A percentile compares a stretch with the other conserved stretches of the same genome.
phyloP scores from a whole-genome alignment of 2,888 invertebrate genomes.

The Idaea biselata region DNA sequence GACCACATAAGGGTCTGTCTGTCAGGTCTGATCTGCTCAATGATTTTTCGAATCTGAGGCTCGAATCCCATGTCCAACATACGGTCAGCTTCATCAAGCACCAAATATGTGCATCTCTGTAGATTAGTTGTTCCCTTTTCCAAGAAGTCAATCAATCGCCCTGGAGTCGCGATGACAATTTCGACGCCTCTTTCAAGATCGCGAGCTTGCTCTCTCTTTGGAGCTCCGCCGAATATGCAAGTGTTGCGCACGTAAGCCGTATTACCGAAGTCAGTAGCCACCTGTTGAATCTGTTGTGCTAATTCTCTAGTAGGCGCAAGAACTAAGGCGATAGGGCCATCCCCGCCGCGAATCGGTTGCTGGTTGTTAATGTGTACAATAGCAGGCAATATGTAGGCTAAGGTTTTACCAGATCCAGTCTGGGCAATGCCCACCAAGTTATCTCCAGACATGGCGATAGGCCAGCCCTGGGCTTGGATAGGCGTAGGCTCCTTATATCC shows the following conservation, averaged over 20 bases:
- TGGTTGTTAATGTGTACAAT: constrained; percentile 93
- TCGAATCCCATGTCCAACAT: constrained; percentile 99
- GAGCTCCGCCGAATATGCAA: constrained; percentile 96
- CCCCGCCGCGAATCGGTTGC: constrained; percentile 86
- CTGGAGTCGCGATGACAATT: constrained; percentile 94
- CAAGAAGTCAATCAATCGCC: constrained; percentile 91
- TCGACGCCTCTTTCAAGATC: constrained; percentile 90
- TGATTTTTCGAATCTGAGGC: constrained; percentile 96
- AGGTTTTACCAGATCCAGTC: constrained; percentile 90
- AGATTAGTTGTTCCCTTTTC: constrained; percentile 88
- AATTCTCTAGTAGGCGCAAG: constrained; percentile 90
- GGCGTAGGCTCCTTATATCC: constrained; percentile 89
- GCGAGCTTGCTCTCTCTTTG: constrained; percentile 87
- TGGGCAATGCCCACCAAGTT: constrained; percentile 93
- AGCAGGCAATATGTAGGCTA: constrained; percentile 90
- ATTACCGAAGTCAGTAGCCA: constrained; percentile 90
- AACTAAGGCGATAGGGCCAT: constrained; percentile 91
- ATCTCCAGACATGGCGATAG: constrained; percentile 89
- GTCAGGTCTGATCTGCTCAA: constrained; percentile 95
- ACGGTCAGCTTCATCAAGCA: constrained; percentile 94
- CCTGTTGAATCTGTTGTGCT: constrained; percentile 91
- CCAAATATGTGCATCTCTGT: constrained; percentile 89
- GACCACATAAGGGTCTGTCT: constrained; percentile 99
- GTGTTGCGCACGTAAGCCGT: constrained; percentile 88
- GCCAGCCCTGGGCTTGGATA: constrained; percentile 93